Conservation (phyloP, 2,113 vertebrate genomes). For the Coptodon rendalli region DNA sequence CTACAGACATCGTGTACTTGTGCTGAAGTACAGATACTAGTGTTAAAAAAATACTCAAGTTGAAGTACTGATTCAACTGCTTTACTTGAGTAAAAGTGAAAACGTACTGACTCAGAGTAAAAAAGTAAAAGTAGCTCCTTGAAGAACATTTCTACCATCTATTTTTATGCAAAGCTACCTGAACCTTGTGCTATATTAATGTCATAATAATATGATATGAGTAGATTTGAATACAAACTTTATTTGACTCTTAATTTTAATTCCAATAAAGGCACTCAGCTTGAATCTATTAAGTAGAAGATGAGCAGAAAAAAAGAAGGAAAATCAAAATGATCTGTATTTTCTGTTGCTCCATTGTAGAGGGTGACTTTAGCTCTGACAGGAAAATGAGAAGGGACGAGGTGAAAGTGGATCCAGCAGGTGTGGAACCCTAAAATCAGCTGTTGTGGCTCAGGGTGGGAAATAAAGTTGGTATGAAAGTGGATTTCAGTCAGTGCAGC, state of each 20-base stretch:
- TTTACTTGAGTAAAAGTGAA: neutral
- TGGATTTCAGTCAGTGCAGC: neutral
- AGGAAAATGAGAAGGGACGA: neutral
- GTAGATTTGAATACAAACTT: neutral
- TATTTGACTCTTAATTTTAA: neutral
- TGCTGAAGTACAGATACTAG: neutral
- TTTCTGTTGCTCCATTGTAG: neutral
- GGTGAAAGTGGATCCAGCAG: neutral
- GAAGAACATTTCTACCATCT: neutral
- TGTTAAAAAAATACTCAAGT: neutral
- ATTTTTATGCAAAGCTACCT: neutral
- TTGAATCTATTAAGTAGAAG: neutral
- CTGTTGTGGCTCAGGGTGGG: neutral
- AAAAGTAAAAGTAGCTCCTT: neutral
- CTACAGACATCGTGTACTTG: neutral
- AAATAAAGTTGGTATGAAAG: neutral
- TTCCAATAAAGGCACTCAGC: neutral
- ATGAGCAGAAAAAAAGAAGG: neutral
- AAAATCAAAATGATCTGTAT: neutral
- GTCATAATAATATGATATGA: neutral
- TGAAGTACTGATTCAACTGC: neutral
- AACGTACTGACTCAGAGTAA: neutral
- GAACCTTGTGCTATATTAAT: neutral
- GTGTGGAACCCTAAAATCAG: neutral
- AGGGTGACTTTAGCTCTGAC: neutral